Base-by-base conservation (phyloP, 2,113 vertebrate genomes). In the Crotalus horridus region DNA sequence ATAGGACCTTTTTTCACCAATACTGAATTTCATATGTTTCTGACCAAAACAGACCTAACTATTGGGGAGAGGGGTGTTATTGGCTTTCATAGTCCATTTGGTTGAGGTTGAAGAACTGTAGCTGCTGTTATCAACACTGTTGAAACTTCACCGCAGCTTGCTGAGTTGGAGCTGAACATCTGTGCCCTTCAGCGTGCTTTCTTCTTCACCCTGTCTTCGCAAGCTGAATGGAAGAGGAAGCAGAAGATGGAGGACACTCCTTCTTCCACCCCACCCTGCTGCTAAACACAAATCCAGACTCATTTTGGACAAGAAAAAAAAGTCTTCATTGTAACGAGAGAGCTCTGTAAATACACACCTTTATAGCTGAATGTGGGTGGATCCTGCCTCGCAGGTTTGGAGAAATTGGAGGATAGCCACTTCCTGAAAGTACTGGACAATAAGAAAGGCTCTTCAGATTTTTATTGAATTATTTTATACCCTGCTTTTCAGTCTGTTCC, bases 311-410 rank as follows among this genome's bases (percentile, higher is more conserved):
- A 94, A 93, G 91, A 92, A 92, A 96, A 48, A 96, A 33, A 6
- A 92, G 55, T 93, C 94, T 93, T 93, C 94, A 91, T 91, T 95
- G 94, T 96, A 95, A 93, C 46, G 94, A 51, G 95, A 96, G 94
- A 96, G 43, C 91, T 96, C 94, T 97, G 96, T 97, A 97, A 97
- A 97, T 97, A 97, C 91, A 96, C 94, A 95, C 94, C 94, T 95
- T 86, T 95, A 89, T 53, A 95, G 95, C 95, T 94, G 95, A 69
- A 3, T 94, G 94, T 88, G 92, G 95, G 89, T 17, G 56, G 91
- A 5, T 93, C 95, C 95, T 96, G 94, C 94, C 94, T 91, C 33
- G 90, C 90, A 92, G 93, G 59, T 93, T 88, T 46, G 94, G 93
- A 88, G 74, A 94, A 90, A 64, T 92, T 87, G 26, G 93, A 93